Conservation (phyloP, 2,797 vertebrate species). For the Pangasius larnaudii region DNA sequence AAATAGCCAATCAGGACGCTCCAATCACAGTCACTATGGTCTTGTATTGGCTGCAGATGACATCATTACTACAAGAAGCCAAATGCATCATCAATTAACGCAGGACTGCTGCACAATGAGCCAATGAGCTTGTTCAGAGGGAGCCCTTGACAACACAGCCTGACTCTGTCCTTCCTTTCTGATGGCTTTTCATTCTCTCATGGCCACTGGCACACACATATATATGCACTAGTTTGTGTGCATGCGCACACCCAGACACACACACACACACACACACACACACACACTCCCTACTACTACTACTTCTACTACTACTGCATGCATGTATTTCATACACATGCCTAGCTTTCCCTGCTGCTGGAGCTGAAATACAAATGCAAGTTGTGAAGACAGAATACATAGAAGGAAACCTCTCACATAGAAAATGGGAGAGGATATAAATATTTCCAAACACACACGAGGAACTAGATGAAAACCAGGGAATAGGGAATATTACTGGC, state of each 20-base stretch:
- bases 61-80: constrained; percentile 59
- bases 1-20: constrained; percentile 47
- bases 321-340: not conserved
- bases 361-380: not conserved
- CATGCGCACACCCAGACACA: not conserved
- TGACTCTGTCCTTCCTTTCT: constrained; percentile 38
- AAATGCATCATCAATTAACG: constrained; percentile 54
- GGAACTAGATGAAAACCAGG: not conserved
- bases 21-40: constrained; percentile 56
- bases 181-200: constrained; percentile 30
- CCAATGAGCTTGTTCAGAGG: constrained; percentile 45
- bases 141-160: constrained; percentile 43
- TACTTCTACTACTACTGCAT: not conserved
- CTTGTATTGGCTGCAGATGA: constrained; percentile 55
- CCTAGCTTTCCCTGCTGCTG: not conserved
- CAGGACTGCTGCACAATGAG: constrained; percentile 41
- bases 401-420: not conserved
- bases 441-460: not conserved
- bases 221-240: not conserved
- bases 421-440: not conserved
- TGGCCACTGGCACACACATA: not conserved
- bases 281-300: not conserved
- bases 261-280: not conserved
- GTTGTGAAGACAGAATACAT: not conserved
- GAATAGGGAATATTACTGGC: not conserved